These are phyloP conservation scores for Archips crataeganus DNA, from an alignment of 2,888 invertebrate genomes.

Conservation along the genomic window DNA sequence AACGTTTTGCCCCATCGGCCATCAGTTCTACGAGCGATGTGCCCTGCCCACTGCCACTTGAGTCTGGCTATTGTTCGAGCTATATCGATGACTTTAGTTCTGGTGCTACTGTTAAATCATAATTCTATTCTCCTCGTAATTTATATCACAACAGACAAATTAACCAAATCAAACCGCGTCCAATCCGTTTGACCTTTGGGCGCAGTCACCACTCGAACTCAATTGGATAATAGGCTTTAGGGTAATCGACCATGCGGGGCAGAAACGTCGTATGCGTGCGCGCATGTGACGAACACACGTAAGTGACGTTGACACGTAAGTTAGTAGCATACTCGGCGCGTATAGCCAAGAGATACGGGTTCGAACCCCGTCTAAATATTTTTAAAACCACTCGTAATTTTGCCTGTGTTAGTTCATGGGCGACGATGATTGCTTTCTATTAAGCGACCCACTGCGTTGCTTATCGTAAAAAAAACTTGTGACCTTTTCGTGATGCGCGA, in stretches of 20 bases:
- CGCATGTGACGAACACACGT: not conserved
- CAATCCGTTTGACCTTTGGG: slow-evolving; percentile 26
- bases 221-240: slow-evolving; percentile 44
- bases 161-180: slow-evolving; percentile 34
- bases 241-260: slow-evolving; percentile 25
- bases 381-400: no score
- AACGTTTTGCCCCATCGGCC: no score
- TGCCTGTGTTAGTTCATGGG: no score
- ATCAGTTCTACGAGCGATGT: no score
- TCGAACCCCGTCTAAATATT: no score
- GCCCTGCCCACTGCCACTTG: no score
- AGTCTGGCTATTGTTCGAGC: no score
- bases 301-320: not conserved
- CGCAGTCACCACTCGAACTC: slow-evolving; percentile 37
- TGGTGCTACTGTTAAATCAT: not conserved
- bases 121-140: not conserved
- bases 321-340: no score
- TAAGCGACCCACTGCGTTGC: not conserved
- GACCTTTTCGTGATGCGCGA: slow-evolving; percentile 12
- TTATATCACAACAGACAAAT: slow-evolving; percentile 19
- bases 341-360: no score
- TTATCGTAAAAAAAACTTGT: not conserved
- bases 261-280: slow-evolving; percentile 26
- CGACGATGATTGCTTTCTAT: no score
- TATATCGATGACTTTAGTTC: no score